Evolutionary conservation across 2,113 vertebrate genomes (phyloP), one percentile per base, ranked within the genome.

Genomic region (Probosciger aterrimus): DNA sequence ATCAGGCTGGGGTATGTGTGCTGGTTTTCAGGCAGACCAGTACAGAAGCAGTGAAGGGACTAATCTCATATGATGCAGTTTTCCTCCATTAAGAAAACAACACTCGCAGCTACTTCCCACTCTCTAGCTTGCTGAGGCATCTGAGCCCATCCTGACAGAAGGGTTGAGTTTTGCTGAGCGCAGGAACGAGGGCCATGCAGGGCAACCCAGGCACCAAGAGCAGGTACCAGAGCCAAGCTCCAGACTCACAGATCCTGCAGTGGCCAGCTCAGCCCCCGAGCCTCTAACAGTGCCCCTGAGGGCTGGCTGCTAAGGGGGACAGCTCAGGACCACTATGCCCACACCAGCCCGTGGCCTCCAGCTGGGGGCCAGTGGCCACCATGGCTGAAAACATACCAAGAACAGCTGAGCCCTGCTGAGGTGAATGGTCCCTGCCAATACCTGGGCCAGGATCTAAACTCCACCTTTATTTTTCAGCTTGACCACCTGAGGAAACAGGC

Each of bases 201-300:
- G 49, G 47, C 7, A 5, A n/a, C 13, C 9, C 1, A 0, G 39
- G n/a, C 46, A 30, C n/a, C 39, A 46, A 5, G 23, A 39, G 46
- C 60, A 31, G 14, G 5, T 10, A 37, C 47, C 15, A 28, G 47
- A 62, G 23, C 62, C 16, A 12, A 13, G 14, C 35, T 37, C 49
- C 4, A 0, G 8, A 13, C 23, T 18, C 3, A 2, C 24, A 30
- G 9, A 22, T 7, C 55, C 53, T 10, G 6, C 41, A 12, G 19
- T 13, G 31, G 8, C 27, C 49, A 24, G 49, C 22, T 49, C 57
- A 7, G 65, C 30, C 35, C 31, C 18, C 4, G 18, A 10, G 18
- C 12, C 46, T 24, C 6, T 2, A 1, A 49, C 63, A 39, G 46
- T 15, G 33, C 22, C 50, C 20, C 30, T 6, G 19, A 65, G 35